phyloP scores from a whole-genome alignment of 2,797 vertebrate species.

The Steatocranus sp. region DNA sequence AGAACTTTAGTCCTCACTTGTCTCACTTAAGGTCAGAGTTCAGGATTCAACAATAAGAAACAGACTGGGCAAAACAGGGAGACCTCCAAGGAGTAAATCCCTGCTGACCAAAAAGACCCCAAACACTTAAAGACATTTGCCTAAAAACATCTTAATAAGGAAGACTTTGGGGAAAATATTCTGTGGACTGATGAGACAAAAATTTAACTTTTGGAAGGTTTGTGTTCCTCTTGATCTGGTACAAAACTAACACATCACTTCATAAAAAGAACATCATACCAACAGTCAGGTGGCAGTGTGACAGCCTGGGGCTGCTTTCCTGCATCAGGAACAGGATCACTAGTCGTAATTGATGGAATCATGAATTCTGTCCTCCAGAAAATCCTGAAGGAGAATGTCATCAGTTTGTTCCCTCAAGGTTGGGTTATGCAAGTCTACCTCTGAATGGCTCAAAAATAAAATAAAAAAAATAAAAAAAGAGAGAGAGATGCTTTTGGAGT shows the following conservation, averaged over 20 bases:
- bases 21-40: not conserved
- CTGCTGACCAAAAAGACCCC: not conserved
- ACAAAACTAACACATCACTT: not conserved
- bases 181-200: not conserved
- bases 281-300: not conserved
- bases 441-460: not conserved
- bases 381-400: not conserved
- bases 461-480: no score
- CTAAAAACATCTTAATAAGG: not conserved
- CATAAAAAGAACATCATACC: not conserved
- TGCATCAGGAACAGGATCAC: not conserved
- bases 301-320: not conserved
- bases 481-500: not conserved
- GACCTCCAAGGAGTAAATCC: not conserved
- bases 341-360: not conserved
- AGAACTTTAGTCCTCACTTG: not conserved
- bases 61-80: not conserved
- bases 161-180: not conserved
- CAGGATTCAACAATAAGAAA: not conserved
- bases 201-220: not conserved
- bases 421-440: not conserved
- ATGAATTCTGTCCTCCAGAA: not conserved
- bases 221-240: not conserved
- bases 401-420: not conserved
- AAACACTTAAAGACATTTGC: not conserved